A percentile compares a stretch with the other conserved stretches of the same genome.
Evolutionary conservation across 2,113 vertebrate species (phyloP).

Genomic region (Danionella cerebrum): DNA sequence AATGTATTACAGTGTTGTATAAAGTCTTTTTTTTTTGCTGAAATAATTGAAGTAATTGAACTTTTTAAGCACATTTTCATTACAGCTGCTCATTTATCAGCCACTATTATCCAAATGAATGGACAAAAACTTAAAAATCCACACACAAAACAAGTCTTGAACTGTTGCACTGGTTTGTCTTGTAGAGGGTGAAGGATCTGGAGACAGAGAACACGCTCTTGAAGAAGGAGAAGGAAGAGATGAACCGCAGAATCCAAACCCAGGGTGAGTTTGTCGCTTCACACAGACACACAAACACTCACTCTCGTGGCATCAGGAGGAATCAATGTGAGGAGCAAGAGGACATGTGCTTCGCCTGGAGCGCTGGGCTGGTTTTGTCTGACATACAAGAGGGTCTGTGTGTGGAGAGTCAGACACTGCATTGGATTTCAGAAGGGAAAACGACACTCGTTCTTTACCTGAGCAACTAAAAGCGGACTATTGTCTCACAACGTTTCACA

Average conservation of each 20-base stretch:
- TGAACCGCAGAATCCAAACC: slow-evolving; percentile 72
- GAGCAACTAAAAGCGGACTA: slow-evolving; percentile 1
- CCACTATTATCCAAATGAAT: not conserved
- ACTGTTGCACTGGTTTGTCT: too few species aligned
- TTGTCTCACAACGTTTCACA: slow-evolving; percentile 17
- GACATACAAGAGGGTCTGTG: slow-evolving; percentile 39
- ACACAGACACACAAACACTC: not conserved
- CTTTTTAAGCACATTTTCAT: not conserved
- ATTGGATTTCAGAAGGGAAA: slow-evolving; percentile 37
- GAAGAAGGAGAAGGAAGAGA: slow-evolving; percentile 84
- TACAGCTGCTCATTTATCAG: not conserved
- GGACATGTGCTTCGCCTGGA: slow-evolving; percentile 9
- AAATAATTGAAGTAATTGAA: too few species aligned
- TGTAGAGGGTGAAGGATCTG: slow-evolving; percentile 79
- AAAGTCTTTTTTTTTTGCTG: too few species aligned
- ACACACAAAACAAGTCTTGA: too few species aligned
- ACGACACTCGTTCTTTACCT: slow-evolving; percentile 1
- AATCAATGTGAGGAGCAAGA: not conserved
- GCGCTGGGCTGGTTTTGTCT: slow-evolving; percentile 26
- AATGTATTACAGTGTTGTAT: too few species aligned
- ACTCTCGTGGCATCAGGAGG: not conserved
- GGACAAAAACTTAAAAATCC: too few species aligned
- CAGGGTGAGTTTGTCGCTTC: slow-evolving; percentile 63
- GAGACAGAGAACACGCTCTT: slow-evolving; percentile 78
- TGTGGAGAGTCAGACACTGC: slow-evolving; percentile 13